Conservation (phyloP, 2,113 vertebrate genomes). For the Archocentrus centrarchus region DNA sequence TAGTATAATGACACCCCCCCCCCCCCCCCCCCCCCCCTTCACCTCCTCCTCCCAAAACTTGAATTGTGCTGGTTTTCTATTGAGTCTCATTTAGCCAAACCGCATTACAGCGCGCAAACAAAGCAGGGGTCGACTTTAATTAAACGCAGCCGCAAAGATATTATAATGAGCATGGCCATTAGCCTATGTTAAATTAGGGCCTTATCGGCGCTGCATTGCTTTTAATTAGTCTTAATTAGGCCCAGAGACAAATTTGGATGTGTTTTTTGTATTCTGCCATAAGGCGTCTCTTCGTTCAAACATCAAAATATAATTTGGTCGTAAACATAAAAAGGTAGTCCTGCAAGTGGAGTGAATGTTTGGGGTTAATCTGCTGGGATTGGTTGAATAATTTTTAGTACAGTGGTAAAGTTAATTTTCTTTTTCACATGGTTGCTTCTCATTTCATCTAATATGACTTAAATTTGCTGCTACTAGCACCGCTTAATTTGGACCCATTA, state of each 20-base stretch:
- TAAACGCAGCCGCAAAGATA: conserved; percentile 21
- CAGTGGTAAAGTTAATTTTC: background rate
- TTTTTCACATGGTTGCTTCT: background rate
- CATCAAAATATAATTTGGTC: background rate
- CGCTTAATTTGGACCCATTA: background rate
- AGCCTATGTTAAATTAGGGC: conserved; percentile 6
- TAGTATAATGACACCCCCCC: conserved; percentile 56
- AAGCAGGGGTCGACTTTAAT: conserved; percentile 48
- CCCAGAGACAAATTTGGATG: background rate
- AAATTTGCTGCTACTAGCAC: background rate
- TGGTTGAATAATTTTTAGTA: background rate
- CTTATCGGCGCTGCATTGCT: background rate
- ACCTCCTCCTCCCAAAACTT: conserved; percentile 59
- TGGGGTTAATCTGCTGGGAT: background rate
- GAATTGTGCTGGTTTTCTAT: conserved; percentile 36
- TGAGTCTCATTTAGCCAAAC: conserved; percentile 38
- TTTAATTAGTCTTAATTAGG: conserved; percentile 21
- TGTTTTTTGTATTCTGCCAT: background rate
- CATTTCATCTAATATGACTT: background rate
- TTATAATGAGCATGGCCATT: conserved; percentile 10
- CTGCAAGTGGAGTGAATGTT: background rate
- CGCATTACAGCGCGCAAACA: conserved; percentile 44
- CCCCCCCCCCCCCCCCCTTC: background rate
- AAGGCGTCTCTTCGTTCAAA: background rate
- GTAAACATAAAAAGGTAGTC: background rate